Evolutionary conservation across 1,140 invertebrate species (phyloP).

Genomic region (Cydia strobilella): DNA sequence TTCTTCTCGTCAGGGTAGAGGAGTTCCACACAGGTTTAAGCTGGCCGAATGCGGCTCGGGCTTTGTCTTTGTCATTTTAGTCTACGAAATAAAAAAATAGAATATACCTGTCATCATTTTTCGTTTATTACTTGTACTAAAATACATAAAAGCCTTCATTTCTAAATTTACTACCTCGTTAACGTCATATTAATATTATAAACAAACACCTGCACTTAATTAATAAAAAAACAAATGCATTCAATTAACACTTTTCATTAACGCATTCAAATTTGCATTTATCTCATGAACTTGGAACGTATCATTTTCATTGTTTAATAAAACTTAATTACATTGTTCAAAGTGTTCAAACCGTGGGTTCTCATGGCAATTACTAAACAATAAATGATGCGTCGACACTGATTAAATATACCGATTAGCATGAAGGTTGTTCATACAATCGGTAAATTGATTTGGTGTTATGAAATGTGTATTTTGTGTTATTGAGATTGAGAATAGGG

Average conservation of each 20-base stretch:
- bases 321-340: constrained; percentile 17
- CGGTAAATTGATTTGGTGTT: constrained; percentile 13
- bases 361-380: constrained; percentile 25
- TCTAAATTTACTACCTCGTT: not conserved
- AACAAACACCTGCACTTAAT: not conserved
- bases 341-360: not conserved
- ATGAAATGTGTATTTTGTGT: constrained; percentile 1
- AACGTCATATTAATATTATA: not conserved
- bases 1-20: too few species aligned
- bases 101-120: too few species aligned
- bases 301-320: constrained; percentile 30
- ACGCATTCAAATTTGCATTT: not conserved
- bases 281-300: constrained; percentile 26
- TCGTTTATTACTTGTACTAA: not conserved
- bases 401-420: constrained; percentile 26
- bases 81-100: too few species aligned
- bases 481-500: not conserved
- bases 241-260: constrained; percentile 6
- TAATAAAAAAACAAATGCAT: constrained; percentile 7
- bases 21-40: too few species aligned
- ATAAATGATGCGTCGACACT: constrained; percentile 20
- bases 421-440: constrained; percentile 19
- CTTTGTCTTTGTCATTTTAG: too few species aligned
- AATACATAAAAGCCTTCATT: not conserved
- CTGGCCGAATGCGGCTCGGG: too few species aligned